Base-by-base conservation (phyloP, 2,797 vertebrate genomes). In the Macroramphosus scolopax region DNA sequence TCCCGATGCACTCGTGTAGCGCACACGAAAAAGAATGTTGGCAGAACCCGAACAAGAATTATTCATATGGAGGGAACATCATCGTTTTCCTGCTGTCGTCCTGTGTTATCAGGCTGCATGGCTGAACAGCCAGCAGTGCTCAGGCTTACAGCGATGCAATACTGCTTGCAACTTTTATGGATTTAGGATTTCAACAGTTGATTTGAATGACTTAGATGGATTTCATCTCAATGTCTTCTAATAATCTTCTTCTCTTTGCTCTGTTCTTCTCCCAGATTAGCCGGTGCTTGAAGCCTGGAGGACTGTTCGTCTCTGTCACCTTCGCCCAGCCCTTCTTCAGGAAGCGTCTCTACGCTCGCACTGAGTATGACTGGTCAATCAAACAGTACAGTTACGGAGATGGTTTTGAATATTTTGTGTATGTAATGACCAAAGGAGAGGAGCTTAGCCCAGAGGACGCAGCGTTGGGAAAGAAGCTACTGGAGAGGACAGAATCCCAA, bases 241-340 rank as follows among this genome's bases (percentile, higher is more conserved):
- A 56, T 14, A 3, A 22, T 33, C 14, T 17, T 45, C 11, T 9
- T 39, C 9, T 31, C 17, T 50, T 12, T 39, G 8, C 58, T 36
- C 45, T 4, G n/a, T 31, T 39, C 13, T 46, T 10, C 31, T 41
- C 24, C 2, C 87, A 96, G 95, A 88, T 94, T 49, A 92, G 93
- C 81, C 88, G 94, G 2, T 91, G 95, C 50, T 72, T 98, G 72
- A 88, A 88, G 52, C 89, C 91, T 0, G 84, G 80, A 15, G 94
- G 95, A 30, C 89, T 88, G 12, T 98, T 98, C 43, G 54, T 95
- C 74, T 98, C 95, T 0, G 74, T 97, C 61, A 94, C 93, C 32
- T 95, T 94, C 1, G 87, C 92, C 0, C 92, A 92, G 32, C 95
- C 95, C 1, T 90, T 94, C 67, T 94, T 97, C 83, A 92, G 94